Evolutionary conservation across 2,888 invertebrate genomes (phyloP).

Genomic region (Dioctria linearis): DNA sequence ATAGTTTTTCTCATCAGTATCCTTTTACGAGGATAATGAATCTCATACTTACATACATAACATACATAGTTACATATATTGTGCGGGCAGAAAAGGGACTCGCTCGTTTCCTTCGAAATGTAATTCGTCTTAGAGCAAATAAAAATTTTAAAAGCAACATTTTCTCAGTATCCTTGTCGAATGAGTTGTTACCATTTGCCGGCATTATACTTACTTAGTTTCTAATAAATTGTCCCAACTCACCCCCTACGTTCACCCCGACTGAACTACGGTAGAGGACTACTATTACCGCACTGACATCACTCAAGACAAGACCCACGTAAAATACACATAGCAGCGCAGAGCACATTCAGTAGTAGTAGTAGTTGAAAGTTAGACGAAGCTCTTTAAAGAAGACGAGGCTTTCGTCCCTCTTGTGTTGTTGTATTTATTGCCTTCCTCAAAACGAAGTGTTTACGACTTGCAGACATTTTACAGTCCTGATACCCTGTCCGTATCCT

Average conservation of each 20-base stretch:
- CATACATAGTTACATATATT: background rate
- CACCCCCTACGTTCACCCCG: background rate
- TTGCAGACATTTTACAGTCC: slow-evolving; percentile 53
- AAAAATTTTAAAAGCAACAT: slow-evolving; percentile 31
- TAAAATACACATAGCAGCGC: slow-evolving; percentile 1
- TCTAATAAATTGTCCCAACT: slow-evolving; percentile 30
- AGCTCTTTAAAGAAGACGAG: slow-evolving; percentile 24
- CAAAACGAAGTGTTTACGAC: slow-evolving; percentile 50
- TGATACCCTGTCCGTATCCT: slow-evolving; percentile 49
- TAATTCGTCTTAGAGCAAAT: slow-evolving; percentile 26
- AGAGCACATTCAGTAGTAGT: background rate
- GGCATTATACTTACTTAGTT: slow-evolving; percentile 35
- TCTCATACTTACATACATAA: background rate
- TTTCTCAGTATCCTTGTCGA: slow-evolving; percentile 2
- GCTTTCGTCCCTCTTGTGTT: slow-evolving; percentile 45
- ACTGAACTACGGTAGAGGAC: slow-evolving; percentile 18
- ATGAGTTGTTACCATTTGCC: slow-evolving; percentile 1
- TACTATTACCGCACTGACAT: slow-evolving; percentile 45
- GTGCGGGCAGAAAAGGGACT: slow-evolving; percentile 17
- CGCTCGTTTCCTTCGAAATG: slow-evolving; percentile 33
- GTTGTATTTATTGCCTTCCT: slow-evolving; percentile 51
- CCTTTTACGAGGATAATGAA: slow-evolving; percentile 43
- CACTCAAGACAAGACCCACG: slow-evolving; percentile 38
- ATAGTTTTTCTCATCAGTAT: background rate
- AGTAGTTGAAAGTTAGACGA: slow-evolving; percentile 51